Evolutionary conservation across 1,140 invertebrate species (phyloP), one percentile per base, ranked within the genome.

Genomic region (Apolygus lucorum): DNA sequence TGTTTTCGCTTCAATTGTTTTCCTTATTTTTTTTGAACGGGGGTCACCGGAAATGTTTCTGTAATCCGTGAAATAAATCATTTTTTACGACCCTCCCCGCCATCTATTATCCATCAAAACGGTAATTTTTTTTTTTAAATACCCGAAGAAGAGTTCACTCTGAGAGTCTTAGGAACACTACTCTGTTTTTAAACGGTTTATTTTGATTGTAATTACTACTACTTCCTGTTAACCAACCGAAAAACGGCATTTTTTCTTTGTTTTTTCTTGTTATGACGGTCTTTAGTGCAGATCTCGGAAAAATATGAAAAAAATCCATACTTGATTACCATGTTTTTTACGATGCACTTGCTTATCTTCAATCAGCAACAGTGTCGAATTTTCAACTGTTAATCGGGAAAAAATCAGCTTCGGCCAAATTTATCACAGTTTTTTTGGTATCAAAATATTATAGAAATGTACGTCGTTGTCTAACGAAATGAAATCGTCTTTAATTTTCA

Each of bases 261-360:
- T 24, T 24, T 59, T 59, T 59, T 22, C 22, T 59, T 24, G 22
- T 59, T 24, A 59, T 22, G 54, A 14, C 4, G 54, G 22, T 59
- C 54, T 59, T 49, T 17, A 59, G 4, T 21, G 54, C 22, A 59
- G 54, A 59, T 59, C 54, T 59, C 54, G n/a, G n/a, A n/a, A n/a
- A 59, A 42, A 4, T 21, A 59, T 17, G 22, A 59, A n/a, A 59
- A 14, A 59, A 59, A 59, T 24, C 54, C 22, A 59, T 4, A n/a
- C n/a, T n/a, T 59, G 2, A 59, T 59, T 59, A 24, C 22, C 54
- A 17, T 4, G 4, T 24, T 49, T 49, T 49, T 49, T 49, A 11
- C 17, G 8, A 11, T 49, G 34, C 17, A 11, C 22, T 24, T 24
- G 22, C 22, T 59, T 17, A 14, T 17, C 4, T 17, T 59, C 54